Conservation (phyloP, 2,113 vertebrate species). For the Marmota monax region DNA sequence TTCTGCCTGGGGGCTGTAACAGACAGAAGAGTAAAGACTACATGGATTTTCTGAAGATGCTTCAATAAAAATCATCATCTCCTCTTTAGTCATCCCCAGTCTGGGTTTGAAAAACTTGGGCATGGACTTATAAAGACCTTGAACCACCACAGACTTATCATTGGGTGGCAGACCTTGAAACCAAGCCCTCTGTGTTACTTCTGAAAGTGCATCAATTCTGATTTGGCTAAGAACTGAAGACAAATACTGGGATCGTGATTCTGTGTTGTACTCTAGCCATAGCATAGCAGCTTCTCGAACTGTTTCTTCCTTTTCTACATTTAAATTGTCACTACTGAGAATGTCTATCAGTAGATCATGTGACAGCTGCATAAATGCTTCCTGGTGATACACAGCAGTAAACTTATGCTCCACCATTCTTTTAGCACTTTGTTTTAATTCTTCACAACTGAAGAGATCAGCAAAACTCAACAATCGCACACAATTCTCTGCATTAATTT, state of each 20-base stretch:
- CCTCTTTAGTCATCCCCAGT: slow-evolving; percentile 99
- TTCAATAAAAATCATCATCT: slow-evolving; percentile 99
- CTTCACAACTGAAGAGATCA: slow-evolving; percentile 98
- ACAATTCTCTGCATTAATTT: slow-evolving; percentile 98
- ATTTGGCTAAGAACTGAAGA: slow-evolving; percentile 99
- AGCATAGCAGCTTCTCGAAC: slow-evolving; percentile 99
- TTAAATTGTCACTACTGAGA: slow-evolving; percentile 99
- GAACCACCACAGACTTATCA: slow-evolving; percentile 98
- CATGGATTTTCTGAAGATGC: slow-evolving; percentile 92
- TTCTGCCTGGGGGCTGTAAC: slow-evolving; percentile 98
- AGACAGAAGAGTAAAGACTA: slow-evolving; percentile 92
- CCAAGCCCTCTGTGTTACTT: slow-evolving; percentile 99
- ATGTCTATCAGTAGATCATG: slow-evolving; percentile 98
- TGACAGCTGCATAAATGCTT: slow-evolving; percentile 97
- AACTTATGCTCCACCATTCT: slow-evolving; percentile 99
- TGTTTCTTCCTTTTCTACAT: slow-evolving; percentile 99
- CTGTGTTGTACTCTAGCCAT: slow-evolving; percentile 98
- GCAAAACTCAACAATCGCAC: slow-evolving; percentile 97
- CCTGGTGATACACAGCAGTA: slow-evolving; percentile 95
- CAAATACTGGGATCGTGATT: slow-evolving; percentile 96
- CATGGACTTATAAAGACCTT: slow-evolving; percentile 99
- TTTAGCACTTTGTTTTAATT: slow-evolving; percentile 97
- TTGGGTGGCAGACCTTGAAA: slow-evolving; percentile 98
- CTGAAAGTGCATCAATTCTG: slow-evolving; percentile 98
- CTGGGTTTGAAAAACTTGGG: slow-evolving; percentile 99